phyloP scores from a whole-genome alignment of 1,140 invertebrate genomes.

The Vanessa atalanta region DNA sequence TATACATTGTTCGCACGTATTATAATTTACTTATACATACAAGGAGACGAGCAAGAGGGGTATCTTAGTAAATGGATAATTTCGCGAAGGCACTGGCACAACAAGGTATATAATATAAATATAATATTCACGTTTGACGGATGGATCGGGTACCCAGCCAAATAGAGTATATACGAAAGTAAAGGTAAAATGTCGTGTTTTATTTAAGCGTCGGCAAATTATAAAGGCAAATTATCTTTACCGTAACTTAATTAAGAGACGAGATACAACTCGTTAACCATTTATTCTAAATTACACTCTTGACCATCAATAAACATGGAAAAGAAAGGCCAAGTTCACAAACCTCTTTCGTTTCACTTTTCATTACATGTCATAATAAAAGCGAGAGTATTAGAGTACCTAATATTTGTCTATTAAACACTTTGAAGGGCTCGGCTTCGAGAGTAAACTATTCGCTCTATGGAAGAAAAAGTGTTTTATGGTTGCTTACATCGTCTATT shows the following conservation, averaged over 20 bases:
- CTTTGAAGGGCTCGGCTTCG: slow-evolving; percentile 36
- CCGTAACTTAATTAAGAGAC: background rate
- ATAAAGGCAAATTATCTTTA: background rate
- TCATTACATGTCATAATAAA: slow-evolving; percentile 50
- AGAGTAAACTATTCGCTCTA: slow-evolving; percentile 36
- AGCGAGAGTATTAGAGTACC: slow-evolving; percentile 43
- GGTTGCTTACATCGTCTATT: slow-evolving; percentile 5
- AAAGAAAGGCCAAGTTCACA: slow-evolving; percentile 47
- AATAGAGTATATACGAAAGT: too few species aligned
- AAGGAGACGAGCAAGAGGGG: too few species aligned
- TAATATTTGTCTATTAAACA: slow-evolving; percentile 53
- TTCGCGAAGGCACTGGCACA: too few species aligned
- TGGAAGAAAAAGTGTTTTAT: slow-evolving; percentile 41
- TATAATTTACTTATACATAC: too few species aligned
- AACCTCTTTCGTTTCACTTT: slow-evolving; percentile 51
- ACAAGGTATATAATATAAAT: too few species aligned
- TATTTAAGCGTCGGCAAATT: background rate
- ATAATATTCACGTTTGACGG: too few species aligned
- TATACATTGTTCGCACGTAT: too few species aligned
- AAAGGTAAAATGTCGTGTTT: too few species aligned
- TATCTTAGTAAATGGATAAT: too few species aligned
- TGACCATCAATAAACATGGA: slow-evolving; percentile 24
- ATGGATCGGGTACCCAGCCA: too few species aligned
- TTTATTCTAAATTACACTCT: background rate
- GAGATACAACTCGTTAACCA: background rate